Percentiles rank a stretch among this genome's conserved stretches.
phyloP scores from a whole-genome alignment of 2,888 invertebrate species.

The Drosophila austrosaltans region DNA sequence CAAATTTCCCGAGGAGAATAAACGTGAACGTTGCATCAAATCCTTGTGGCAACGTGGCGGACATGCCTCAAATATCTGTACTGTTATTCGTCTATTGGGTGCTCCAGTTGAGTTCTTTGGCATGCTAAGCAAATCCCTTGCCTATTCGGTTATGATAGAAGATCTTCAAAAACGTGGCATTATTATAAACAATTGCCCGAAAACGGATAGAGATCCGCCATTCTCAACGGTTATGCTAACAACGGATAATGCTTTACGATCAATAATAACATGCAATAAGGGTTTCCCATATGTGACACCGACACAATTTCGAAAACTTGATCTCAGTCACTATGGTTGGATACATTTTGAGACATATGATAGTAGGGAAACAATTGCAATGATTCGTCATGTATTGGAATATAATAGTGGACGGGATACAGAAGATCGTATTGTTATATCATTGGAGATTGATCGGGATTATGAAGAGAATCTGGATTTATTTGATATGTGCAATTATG shows the following conservation, averaged over 20 bases:
- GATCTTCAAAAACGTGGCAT: slow-evolving; percentile 22
- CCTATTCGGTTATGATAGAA: slow-evolving; percentile 19
- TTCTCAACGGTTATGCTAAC: slow-evolving; percentile 87
- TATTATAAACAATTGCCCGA: slow-evolving; percentile 22
- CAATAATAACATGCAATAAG: slow-evolving; percentile 85
- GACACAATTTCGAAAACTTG: slow-evolving; percentile 84
- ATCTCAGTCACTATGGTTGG: slow-evolving; percentile 86
- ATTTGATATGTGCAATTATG: slow-evolving; percentile 83
- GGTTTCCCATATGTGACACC: slow-evolving; percentile 79
- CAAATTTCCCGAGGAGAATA: slow-evolving; percentile 5
- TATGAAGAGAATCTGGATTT: slow-evolving; percentile 84
- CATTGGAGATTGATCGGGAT: slow-evolving; percentile 85
- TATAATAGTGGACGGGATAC: slow-evolving; percentile 80
- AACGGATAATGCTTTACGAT: slow-evolving; percentile 81
- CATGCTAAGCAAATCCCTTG: slow-evolving; percentile 8
- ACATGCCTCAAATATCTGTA: slow-evolving; percentile 37
- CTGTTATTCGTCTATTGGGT: slow-evolving; percentile 25
- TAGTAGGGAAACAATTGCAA: slow-evolving; percentile 83
- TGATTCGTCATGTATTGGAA: slow-evolving; percentile 85
- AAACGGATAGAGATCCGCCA: slow-evolving; percentile 83
- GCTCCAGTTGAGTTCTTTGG: slow-evolving; percentile 36
- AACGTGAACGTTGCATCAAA: neutral
- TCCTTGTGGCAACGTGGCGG: slow-evolving; percentile 22
- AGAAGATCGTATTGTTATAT: slow-evolving; percentile 83
- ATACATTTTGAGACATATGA: slow-evolving; percentile 87